These are phyloP conservation scores for Peromyscus eremicus DNA, from an alignment of 2,797 vertebrate species.

Conservation along the genomic window DNA sequence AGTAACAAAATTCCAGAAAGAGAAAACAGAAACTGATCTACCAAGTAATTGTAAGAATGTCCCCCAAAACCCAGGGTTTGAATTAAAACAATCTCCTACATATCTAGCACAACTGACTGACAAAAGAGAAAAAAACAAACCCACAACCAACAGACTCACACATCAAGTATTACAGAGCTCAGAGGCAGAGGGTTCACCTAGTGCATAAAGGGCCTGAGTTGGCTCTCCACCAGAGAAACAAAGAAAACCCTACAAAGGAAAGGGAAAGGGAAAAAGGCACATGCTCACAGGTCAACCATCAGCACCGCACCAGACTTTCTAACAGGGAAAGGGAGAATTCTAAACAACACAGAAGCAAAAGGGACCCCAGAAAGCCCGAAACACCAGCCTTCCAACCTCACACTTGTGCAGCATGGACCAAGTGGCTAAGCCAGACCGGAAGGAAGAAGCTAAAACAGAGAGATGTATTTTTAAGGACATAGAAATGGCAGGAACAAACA, in stretches of 20 bases:
- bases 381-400: not conserved
- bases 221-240: not conserved
- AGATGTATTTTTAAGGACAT: not conserved
- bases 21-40: not conserved
- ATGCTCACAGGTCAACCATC: not conserved
- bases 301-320: not conserved
- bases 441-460: not conserved
- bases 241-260: not conserved
- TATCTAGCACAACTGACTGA: not conserved
- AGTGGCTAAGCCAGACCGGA: not conserved
- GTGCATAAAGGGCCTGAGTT: not conserved
- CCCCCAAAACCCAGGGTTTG: not conserved
- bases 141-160: not conserved
- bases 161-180: not conserved
- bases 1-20: conserved; percentile 34
- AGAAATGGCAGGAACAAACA: not conserved
- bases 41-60: conserved; percentile 13
- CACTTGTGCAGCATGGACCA: not conserved
- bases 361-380: not conserved
- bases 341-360: not conserved
- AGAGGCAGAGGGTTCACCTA: not conserved
- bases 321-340: not conserved
- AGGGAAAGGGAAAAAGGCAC: not conserved
- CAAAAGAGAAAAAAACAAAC: not conserved
- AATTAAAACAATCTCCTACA: not conserved